Conservation (phyloP, 2,113 vertebrate genomes). For the Centropristis striata region DNA sequence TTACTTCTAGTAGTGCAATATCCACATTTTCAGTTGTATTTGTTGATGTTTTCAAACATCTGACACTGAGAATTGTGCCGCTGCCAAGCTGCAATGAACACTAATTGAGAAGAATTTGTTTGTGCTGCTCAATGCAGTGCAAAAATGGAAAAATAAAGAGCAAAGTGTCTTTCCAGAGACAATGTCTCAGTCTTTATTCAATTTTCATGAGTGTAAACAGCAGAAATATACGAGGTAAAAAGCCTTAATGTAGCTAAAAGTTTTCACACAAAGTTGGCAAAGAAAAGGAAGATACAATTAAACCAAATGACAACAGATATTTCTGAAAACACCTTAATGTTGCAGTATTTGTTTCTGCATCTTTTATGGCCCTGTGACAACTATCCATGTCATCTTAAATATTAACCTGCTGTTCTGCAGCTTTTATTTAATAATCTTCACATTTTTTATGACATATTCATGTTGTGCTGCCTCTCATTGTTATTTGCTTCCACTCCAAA, state of each 20-base stretch:
- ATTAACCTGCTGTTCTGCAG: neutral
- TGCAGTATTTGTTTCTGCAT: neutral
- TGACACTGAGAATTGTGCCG: neutral
- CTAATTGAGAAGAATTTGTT: neutral
- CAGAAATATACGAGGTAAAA: neutral
- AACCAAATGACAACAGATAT: neutral
- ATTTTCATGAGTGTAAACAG: neutral
- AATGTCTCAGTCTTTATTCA: neutral
- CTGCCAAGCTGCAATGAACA: neutral
- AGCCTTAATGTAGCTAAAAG: neutral
- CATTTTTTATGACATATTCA: neutral
- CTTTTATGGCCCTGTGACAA: neutral
- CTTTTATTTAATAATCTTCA: neutral
- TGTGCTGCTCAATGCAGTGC: neutral
- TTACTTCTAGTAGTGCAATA: neutral
- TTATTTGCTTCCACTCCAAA: neutral
- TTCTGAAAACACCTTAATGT: neutral
- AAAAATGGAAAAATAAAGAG: neutral
- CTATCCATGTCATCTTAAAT: neutral
- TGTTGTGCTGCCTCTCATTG: neutral
- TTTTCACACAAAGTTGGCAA: too few relatives aligned
- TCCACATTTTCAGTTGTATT: neutral
- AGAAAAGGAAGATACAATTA: neutral
- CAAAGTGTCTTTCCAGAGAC: neutral
- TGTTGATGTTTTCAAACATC: neutral